A percentile compares a stretch with the other conserved stretches of the same genome.
Evolutionary conservation across 2,797 vertebrate genomes (phyloP).

Genomic region (Anguilla obscura): DNA sequence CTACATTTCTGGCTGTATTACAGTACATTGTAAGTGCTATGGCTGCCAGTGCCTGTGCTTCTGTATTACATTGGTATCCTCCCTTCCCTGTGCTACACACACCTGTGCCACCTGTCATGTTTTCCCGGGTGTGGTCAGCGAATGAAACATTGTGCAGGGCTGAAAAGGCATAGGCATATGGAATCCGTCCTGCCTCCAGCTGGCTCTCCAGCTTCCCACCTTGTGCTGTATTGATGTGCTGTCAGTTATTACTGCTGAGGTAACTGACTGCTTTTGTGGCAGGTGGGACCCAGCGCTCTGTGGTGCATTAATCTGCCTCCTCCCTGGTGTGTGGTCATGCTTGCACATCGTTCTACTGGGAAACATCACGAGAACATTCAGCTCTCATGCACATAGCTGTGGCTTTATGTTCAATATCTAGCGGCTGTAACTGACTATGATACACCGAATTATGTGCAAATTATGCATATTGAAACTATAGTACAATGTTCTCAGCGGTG

Average conservation of each 20-base stretch:
- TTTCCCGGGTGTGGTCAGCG: background rate
- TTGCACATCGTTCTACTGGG: background rate
- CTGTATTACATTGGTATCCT: background rate
- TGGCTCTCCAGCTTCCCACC: background rate
- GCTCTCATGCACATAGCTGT: background rate
- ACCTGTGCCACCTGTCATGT: background rate
- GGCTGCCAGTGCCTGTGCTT: background rate
- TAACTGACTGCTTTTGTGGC: background rate
- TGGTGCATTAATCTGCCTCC: background rate
- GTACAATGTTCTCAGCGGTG: background rate
- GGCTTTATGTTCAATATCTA: background rate
- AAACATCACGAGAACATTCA: background rate
- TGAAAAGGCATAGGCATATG: background rate
- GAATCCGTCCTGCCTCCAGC: background rate
- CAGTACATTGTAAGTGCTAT: background rate
- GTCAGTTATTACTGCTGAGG: background rate
- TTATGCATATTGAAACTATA: background rate
- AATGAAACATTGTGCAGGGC: background rate
- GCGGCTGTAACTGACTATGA: background rate
- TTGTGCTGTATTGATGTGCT: slow-evolving; percentile 13
- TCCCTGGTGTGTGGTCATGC: background rate
- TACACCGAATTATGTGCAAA: background rate
- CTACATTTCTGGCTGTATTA: background rate
- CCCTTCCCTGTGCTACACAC: background rate
- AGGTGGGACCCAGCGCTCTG: background rate